Evolutionary conservation across 2,113 vertebrate genomes (phyloP), one percentile per base, ranked within the genome.

Genomic region (Pteruthius melanotis): DNA sequence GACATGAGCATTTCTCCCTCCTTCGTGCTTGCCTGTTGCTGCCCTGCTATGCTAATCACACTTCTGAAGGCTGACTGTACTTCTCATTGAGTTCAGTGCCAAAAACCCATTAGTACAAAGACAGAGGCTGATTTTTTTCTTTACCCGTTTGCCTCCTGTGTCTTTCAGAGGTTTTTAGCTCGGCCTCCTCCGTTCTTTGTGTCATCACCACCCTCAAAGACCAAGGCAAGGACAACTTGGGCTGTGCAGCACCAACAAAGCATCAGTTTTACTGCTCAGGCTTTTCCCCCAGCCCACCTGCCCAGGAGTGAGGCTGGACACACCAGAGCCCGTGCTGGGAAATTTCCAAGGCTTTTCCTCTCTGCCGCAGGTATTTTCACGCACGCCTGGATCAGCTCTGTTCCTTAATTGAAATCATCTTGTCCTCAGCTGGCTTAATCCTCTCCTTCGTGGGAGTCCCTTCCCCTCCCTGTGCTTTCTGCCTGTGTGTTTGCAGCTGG

Each of bases 211-310:
- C 6, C 24, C 45, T 35, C 66, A 35, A 66, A 83, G 54, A 50
- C 17, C 21, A 45, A 33, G 49, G 24, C 9, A 60, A 72, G 23
- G 44, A 47, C 13, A 19, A 2, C 28, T 24, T 79, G 71, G 22
- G 61, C 44, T n/a, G 17, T 17, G 44, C 27, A 28, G 52, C 17
- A 7, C 31, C 20, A 45, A 31, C 13, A 23, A 54, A 65, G 24
- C 2, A 3, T 40, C 28, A 35, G 5, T 6, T 33, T 33, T 90
- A 53, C 75, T 61, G 27, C 52, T 90, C 59, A 9, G 4, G 1
- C 9, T 47, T 82, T 52, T 0, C 0, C 39, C 21, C 26, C 69
- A 82, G 53, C 31, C 45, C 53, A 18, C 0, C 0, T 28, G 20
- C 7, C 65, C 68, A 39, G 71, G 8, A 87, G 37, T 1, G 1